A percentile compares a stretch with the other conserved stretches of the same genome.
Conservation (phyloP, 2,797 vertebrate species). For the Micromesistius poutassou region DNA sequence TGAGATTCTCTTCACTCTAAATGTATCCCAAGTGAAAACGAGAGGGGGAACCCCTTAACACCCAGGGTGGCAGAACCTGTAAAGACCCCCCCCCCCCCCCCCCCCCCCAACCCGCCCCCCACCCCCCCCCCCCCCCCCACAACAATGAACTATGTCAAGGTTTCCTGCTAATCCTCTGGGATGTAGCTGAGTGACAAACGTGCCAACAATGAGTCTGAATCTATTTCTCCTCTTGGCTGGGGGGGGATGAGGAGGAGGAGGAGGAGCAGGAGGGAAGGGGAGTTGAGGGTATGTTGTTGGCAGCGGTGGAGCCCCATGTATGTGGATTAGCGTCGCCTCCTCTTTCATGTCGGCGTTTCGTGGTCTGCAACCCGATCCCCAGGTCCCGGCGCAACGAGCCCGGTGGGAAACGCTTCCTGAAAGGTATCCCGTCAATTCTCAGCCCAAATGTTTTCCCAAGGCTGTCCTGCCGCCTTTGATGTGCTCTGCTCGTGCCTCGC, state of each 20-base stretch:
- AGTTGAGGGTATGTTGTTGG: conserved; percentile 36
- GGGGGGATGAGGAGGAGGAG: neutral
- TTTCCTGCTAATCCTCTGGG: conserved; percentile 73
- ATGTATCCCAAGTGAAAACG: conserved; percentile 33
- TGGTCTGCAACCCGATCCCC: conserved; percentile 82
- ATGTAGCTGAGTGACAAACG: conserved; percentile 53
- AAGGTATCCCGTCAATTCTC: conserved; percentile 89
- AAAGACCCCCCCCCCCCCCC: conserved; percentile 55
- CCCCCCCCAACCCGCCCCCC: conserved; percentile 49
- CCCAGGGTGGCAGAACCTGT: conserved; percentile 62
- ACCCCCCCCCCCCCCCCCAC: conserved; percentile 14
- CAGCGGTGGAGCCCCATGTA: conserved; percentile 64
- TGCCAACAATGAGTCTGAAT: neutral
- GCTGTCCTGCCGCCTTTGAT: conserved; percentile 88
- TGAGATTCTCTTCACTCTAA: conserved; percentile 52
- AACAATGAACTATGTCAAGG: conserved; percentile 70
- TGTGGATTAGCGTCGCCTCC: conserved; percentile 75
- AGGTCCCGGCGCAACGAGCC: conserved; percentile 65
- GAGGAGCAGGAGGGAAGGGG: conserved; percentile 1
- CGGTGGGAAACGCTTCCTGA: conserved; percentile 90
- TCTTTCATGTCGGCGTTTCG: conserved; percentile 85
- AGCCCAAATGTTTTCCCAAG: conserved; percentile 95
- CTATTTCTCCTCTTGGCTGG: conserved; percentile 52
- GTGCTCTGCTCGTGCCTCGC: conserved; percentile 75
- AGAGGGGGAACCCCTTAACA: conserved; percentile 37